Conservation (phyloP, 2,888 invertebrate species). For the Serrognathus titanus region DNA sequence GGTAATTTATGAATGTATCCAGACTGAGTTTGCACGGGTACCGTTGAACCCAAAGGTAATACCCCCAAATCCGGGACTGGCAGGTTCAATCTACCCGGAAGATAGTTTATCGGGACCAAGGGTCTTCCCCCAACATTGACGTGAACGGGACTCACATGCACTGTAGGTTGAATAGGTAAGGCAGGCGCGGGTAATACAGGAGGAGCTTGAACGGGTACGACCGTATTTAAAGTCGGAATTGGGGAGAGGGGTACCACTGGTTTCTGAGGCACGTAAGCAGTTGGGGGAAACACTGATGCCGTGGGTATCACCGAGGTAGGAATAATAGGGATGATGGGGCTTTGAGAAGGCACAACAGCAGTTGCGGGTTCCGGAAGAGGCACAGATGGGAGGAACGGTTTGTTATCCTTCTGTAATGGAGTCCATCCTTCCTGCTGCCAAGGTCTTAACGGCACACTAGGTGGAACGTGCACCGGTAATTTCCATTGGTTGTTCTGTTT, state of each 20-base stretch:
- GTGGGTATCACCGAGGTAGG: neutral
- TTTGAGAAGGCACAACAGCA: neutral
- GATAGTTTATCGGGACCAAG: slow-evolving; percentile 9
- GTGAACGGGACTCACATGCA: neutral
- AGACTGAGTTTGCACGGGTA: slow-evolving; percentile 10
- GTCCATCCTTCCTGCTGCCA: slow-evolving; percentile 17
- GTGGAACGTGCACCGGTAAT: slow-evolving; percentile 16
- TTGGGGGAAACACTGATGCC: neutral
- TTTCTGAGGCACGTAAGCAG: neutral
- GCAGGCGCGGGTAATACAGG: slow-evolving; percentile 1
- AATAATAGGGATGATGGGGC: neutral
- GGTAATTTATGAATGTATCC: slow-evolving; percentile 7
- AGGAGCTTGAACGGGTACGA: neutral
- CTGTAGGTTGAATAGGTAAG: slow-evolving; percentile 8
- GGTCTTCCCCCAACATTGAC: neutral
- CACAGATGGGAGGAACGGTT: slow-evolving; percentile 14
- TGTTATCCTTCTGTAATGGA: slow-evolving; percentile 3
- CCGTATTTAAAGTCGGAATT: neutral
- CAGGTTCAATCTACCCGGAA: slow-evolving; percentile 12
- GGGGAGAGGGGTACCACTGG: neutral
- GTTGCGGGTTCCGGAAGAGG: slow-evolving; percentile 10
- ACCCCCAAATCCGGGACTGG: slow-evolving; percentile 17
- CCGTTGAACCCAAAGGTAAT: slow-evolving; percentile 13
- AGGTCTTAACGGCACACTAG: slow-evolving; percentile 9
- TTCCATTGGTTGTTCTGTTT: slow-evolving; percentile 5